Evolutionary conservation across 2,888 invertebrate species (phyloP), one percentile per base, ranked within the genome.

Genomic region (Ectemnius lituratus): DNA sequence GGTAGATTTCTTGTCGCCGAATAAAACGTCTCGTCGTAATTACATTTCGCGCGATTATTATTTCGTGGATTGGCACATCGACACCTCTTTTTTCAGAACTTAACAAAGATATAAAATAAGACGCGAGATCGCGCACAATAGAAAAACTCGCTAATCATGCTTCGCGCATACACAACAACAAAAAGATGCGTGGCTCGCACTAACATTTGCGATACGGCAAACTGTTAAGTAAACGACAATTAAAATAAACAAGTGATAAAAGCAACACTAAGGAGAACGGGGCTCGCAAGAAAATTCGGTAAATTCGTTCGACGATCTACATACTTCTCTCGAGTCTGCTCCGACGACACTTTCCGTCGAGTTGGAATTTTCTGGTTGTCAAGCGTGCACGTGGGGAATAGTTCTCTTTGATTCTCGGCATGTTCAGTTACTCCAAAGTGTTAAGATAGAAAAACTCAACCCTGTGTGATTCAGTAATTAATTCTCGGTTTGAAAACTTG

Each of bases 41-140:
- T 37, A 37, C 37, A 37, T 37, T 11, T 37, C 37, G 37, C 37
- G 37, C 37, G 37, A 37, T 37, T 37, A 37, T 37, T 37, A 6
- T 11, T 37, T 37, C 37, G 37, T 37, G 37, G 37, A 37, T 37
- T 37, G 37, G 37, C 37, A 37, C 37, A 37, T 8, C 37, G 37
- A 37, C 37, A 37, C 37, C 37, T 37, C 37, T 37, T 37, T 37
- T 37, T 37, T 37, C 68, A 37, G 62, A 74, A 70, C 75, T 71
- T 72, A 76, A 73, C 70, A 74, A 66, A 64, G 14, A 37, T 6
- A 65, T 64, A 58, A 67, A 73, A 61, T 62, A 52, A 47, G 16
- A 59, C 65, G 62, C 64, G 56, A 27, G 49, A 47, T 18, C 46
- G 65, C 16, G 37, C 45, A 62, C 58, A 23, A 73, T 64, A 58